These are phyloP conservation scores for Berghia stephanieae DNA, from an alignment of 1,140 invertebrate species.

Conservation along the genomic window DNA sequence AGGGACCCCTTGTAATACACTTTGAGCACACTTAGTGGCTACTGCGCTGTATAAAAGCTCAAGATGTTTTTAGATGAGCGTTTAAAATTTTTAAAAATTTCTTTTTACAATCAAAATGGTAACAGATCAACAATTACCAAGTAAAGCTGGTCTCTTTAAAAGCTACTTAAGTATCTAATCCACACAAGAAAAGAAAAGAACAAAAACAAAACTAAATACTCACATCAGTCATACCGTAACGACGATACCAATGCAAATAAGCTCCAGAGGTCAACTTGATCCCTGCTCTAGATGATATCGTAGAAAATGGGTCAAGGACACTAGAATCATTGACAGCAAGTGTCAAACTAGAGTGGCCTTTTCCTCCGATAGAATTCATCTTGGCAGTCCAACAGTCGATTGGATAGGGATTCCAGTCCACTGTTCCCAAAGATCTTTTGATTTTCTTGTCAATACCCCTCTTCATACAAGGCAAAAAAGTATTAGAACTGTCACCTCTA, in stretches of 20 bases:
- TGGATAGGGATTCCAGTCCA: conserved; percentile 25
- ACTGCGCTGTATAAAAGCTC: too few relatives aligned
- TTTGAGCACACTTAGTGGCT: too few relatives aligned
- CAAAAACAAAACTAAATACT: neutral
- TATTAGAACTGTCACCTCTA: conserved; percentile 15
- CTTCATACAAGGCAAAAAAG: conserved; percentile 4
- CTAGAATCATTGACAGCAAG: conserved; percentile 18
- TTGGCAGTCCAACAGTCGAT: conserved; percentile 22
- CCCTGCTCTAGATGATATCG: neutral
- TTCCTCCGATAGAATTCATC: neutral
- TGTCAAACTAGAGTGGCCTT: conserved; percentile 14
- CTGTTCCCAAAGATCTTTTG: conserved; percentile 1
- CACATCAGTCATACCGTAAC: conserved; percentile 28
- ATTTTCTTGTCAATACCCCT: conserved; percentile 13
- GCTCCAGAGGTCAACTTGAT: conserved; percentile 14
- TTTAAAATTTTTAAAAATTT: neutral
- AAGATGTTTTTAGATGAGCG: neutral
- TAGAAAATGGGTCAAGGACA: neutral
- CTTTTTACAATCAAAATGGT: neutral
- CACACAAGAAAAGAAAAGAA: neutral
- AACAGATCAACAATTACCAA: too few relatives aligned
- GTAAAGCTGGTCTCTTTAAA: too few relatives aligned
- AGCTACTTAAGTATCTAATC: too few relatives aligned
- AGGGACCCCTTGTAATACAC: too few relatives aligned
- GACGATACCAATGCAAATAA: conserved; percentile 26